Base-by-base conservation (phyloP, 2,113 vertebrate species). In the Dromaius novaehollandiae region DNA sequence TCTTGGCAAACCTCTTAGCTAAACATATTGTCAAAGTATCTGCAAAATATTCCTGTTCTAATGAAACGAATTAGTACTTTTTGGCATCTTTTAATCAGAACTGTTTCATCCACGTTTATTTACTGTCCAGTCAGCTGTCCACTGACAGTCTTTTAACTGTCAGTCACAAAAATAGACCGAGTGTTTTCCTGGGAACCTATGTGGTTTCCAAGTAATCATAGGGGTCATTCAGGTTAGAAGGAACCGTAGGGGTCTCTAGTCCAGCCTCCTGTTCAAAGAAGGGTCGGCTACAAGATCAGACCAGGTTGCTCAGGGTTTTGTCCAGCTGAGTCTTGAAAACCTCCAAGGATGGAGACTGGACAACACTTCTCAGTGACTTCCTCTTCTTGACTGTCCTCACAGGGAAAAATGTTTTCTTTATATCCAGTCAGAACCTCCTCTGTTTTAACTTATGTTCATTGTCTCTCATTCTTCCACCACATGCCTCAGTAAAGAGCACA, bases 371-470 rank as follows among this genome's bases (percentile, higher is more conserved):
- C 2, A 88, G 70, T 51, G 17, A 2, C 46, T 48, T 19, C 18
- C 46, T 48, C 46, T 18, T 17, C 18, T 48, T 48, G 18, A 48
- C 46, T 11, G 13, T 50, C 66, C 56, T 68, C 15, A 7, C 16
- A 15, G 46, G 46, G 79, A 85, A 11, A 18, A 16, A 3, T 0
- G 5, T 48, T 82, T 61, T 44, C 56, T 30, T 48, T 15, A 0
- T 1, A 1, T 7, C 26, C 30, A 14, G 5, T 28, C 30, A 40
- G 40, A 79, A 16, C 36, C 8, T 4, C 1, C 34, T 17, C 34
- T 60, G 1, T 48, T 38, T 14, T 50, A 19, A 3, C 8, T 2
- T 11, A 0, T 6, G 2, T 28, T 81, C 50, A 3, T 21, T n/a
- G 28, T 2, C 44, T 50, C n/a, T 40, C 65, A 13, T 4, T 80